A percentile compares a stretch with the other conserved stretches of the same genome.
Conservation (phyloP, 2,888 invertebrate species). For the Ischnura elegans region DNA sequence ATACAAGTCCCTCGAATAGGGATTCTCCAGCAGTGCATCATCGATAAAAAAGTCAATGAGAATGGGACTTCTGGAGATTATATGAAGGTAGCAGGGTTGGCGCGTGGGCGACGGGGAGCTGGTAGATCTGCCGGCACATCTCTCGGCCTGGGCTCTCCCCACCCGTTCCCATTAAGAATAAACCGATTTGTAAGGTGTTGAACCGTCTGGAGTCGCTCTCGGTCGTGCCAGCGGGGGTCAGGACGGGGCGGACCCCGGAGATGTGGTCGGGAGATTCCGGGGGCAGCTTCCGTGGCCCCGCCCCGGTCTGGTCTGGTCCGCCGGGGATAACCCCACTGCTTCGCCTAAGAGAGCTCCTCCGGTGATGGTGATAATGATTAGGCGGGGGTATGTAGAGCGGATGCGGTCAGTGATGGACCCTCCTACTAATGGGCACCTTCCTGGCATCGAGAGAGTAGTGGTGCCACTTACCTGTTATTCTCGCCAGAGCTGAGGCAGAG, state of each 20-base stretch:
- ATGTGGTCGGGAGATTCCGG: constrained; percentile 62
- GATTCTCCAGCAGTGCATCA: constrained; percentile 6
- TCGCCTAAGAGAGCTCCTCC: neutral
- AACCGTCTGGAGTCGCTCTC: constrained; percentile 62
- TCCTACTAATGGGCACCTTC: neutral
- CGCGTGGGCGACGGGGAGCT: constrained; percentile 17
- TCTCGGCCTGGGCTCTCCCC: neutral
- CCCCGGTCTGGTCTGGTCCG: constrained; percentile 58
- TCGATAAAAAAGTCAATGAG: constrained; percentile 58
- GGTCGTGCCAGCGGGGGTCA: constrained; percentile 65
- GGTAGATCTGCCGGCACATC: constrained; percentile 49
- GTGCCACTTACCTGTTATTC: too few species aligned
- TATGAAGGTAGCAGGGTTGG: neutral
- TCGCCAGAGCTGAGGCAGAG: too few species aligned
- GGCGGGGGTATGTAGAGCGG: neutral
- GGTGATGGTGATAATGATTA: neutral
- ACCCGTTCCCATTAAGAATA: constrained; percentile 59
- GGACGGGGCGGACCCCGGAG: constrained; percentile 55
- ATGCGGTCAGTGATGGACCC: neutral
- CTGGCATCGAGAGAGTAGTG: too few species aligned
- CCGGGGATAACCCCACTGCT: neutral
- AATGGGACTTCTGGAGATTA: constrained; percentile 49
- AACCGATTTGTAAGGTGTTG: constrained; percentile 67
- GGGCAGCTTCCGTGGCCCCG: constrained; percentile 54
- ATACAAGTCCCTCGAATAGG: neutral